A percentile compares a stretch with the other conserved stretches of the same genome.
Conservation (phyloP, 2,797 vertebrate genomes). For the Sebastes trivittatus region DNA sequence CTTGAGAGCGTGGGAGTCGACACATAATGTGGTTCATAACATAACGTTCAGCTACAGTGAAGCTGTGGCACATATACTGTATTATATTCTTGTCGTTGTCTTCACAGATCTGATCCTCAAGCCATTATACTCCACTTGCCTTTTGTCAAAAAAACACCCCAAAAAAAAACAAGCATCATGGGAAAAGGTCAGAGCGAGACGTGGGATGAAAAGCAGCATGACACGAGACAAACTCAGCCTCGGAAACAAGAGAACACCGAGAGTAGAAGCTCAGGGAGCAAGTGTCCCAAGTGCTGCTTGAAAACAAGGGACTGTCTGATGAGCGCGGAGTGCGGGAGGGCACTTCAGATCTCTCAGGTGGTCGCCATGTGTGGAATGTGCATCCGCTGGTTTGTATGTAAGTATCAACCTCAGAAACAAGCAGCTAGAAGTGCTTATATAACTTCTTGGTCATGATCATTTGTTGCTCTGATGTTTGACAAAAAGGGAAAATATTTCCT, state of each 20-base stretch:
- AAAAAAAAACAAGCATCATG: slow-evolving; percentile 41
- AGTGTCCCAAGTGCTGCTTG: slow-evolving; percentile 73
- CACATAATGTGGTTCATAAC: background rate
- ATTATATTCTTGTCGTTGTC: background rate
- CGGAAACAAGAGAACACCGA: background rate
- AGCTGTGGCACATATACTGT: background rate
- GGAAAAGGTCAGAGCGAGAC: slow-evolving; percentile 49
- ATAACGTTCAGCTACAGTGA: background rate
- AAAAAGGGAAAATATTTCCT: background rate
- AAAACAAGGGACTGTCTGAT: slow-evolving; percentile 70
- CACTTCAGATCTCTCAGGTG: slow-evolving; percentile 71
- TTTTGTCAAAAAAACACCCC: background rate
- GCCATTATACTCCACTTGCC: too few relatives aligned
- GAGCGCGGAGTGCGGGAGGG: slow-evolving; percentile 74
- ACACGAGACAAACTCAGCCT: slow-evolving; percentile 61
- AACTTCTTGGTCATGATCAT: too few relatives aligned
- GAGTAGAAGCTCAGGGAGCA: background rate
- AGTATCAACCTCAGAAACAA: slow-evolving; percentile 39
- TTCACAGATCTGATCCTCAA: slow-evolving; percentile 19
- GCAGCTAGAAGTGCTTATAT: background rate
- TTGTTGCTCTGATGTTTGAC: background rate
- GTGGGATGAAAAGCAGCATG: slow-evolving; percentile 53
- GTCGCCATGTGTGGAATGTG: slow-evolving; percentile 75
- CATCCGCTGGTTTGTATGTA: slow-evolving; percentile 65
- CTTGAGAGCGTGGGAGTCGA: background rate